A percentile compares a stretch with the other conserved stretches of the same genome.
Conservation (phyloP, 1,140 invertebrate species). For the Papilio helenus region DNA sequence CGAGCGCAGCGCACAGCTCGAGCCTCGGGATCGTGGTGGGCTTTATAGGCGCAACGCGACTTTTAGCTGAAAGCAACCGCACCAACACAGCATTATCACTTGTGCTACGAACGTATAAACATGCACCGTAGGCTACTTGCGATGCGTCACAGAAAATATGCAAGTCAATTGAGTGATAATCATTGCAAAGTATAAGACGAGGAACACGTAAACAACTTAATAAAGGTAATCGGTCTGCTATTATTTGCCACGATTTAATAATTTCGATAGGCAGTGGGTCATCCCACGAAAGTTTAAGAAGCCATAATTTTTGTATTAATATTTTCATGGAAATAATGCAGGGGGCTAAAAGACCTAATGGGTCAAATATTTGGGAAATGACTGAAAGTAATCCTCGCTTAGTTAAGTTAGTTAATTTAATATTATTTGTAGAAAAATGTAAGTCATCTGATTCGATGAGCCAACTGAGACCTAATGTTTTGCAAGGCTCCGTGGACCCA, state of each 20-base stretch:
- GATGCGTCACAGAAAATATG: not conserved
- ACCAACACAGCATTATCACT: not conserved
- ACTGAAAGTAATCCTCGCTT: constrained; percentile 42
- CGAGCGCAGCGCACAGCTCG: constrained; percentile 12
- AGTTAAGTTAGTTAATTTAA: constrained; percentile 9
- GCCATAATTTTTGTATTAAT: constrained; percentile 10
- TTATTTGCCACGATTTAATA: not conserved
- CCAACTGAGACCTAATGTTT: constrained; percentile 47
- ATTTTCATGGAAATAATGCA: constrained; percentile 40
- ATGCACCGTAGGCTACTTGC: not conserved
- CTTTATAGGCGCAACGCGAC: constrained; percentile 22
- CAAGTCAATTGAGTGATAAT: not conserved
- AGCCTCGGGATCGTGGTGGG: not conserved
- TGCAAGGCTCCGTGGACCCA: constrained; percentile 25
- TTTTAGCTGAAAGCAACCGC: constrained; percentile 5
- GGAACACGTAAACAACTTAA: not conserved
- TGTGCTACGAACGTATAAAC: not conserved
- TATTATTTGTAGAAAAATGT: constrained; percentile 37
- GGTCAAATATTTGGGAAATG: constrained; percentile 44
- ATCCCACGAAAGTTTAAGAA: constrained; percentile 4
- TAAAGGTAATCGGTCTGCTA: not conserved
- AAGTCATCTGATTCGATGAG: constrained; percentile 35
- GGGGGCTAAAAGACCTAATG: constrained; percentile 41
- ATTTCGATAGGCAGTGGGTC: not conserved
- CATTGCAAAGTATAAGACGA: not conserved